These are phyloP conservation scores for Polypterus bichir DNA, from an alignment of 2,113 vertebrate genomes.

Conservation along the genomic window DNA sequence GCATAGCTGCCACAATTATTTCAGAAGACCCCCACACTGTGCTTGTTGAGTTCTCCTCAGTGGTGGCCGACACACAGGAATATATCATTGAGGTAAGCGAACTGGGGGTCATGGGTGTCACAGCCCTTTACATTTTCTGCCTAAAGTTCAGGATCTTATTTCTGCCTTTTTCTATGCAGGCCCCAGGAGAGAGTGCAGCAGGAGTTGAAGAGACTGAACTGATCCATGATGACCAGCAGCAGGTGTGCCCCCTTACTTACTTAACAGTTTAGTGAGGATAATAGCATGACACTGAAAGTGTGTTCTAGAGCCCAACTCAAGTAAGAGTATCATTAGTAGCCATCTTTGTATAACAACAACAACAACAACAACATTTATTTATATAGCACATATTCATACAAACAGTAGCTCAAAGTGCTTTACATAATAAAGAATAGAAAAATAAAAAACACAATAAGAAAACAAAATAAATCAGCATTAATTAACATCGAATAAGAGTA, in stretches of 20 bases:
- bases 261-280: too few relatives aligned
- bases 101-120: conserved; percentile 8
- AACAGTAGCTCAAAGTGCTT: too few relatives aligned
- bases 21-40: conserved; percentile 80
- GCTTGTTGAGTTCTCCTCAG: conserved; percentile 89
- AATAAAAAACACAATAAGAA: too few relatives aligned
- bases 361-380: too few relatives aligned
- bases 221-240: conserved; percentile 49
- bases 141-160: background rate
- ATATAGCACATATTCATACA: too few relatives aligned
- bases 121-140: background rate
- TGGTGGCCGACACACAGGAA: conserved; percentile 94
- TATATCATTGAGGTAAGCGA: conserved; percentile 85
- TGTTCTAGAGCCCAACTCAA: too few relatives aligned
- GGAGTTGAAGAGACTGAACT: conserved; percentile 51
- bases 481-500: too few relatives aligned
- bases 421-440: too few relatives aligned
- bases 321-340: too few relatives aligned
- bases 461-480: too few relatives aligned
- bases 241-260: conserved; percentile 34
- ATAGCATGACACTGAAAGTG: too few relatives aligned
- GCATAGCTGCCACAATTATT: conserved; percentile 54
- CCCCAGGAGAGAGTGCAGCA: conserved; percentile 53
- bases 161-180: conserved; percentile 26
- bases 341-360: too few relatives aligned